A percentile compares a stretch with the other conserved stretches of the same genome.
Conservation (phyloP, 2,888 invertebrate species). For the Litoditis marina region DNA sequence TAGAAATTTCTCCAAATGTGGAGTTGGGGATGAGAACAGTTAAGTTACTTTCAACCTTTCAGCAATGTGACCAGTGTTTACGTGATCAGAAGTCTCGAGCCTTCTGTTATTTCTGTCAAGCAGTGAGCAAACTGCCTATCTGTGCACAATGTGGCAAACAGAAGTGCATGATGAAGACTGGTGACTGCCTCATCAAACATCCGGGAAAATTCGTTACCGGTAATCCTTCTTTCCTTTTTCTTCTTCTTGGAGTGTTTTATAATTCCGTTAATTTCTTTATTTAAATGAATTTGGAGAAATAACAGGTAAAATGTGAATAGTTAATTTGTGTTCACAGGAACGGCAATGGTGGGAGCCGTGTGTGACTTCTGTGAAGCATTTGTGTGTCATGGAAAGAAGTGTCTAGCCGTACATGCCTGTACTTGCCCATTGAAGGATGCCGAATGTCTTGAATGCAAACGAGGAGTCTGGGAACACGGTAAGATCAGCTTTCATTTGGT, state of each 20-base stretch:
- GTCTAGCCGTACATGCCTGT: constrained; percentile 8
- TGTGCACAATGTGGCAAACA: constrained; percentile 18
- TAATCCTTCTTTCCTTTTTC: background rate
- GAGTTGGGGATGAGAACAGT: too few species aligned
- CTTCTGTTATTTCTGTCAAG: constrained; percentile 17
- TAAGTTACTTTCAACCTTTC: too few species aligned
- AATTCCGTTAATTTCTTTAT: background rate
- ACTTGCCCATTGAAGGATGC: constrained; percentile 10
- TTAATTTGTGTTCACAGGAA: background rate
- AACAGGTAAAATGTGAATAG: background rate
- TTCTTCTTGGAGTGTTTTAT: background rate
- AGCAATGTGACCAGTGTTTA: constrained; percentile 17
- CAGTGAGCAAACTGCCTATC: constrained; percentile 12
- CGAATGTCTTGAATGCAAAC: constrained; percentile 15
- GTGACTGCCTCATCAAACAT: constrained; percentile 17
- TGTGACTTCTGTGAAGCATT: constrained; percentile 16
- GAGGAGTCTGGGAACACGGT: constrained; percentile 18
- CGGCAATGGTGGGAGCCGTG: constrained; percentile 12
- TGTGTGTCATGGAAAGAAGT: constrained; percentile 15
- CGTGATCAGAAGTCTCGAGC: constrained; percentile 13
- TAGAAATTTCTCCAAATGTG: too few species aligned
- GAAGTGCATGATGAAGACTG: constrained; percentile 16
- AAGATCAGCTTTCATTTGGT: too few species aligned
- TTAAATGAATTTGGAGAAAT: background rate
- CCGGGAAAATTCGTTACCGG: constrained; percentile 14